Evolutionary conservation across 2,797 vertebrate species (phyloP).

Genomic region (Adelosebastes latens): DNA sequence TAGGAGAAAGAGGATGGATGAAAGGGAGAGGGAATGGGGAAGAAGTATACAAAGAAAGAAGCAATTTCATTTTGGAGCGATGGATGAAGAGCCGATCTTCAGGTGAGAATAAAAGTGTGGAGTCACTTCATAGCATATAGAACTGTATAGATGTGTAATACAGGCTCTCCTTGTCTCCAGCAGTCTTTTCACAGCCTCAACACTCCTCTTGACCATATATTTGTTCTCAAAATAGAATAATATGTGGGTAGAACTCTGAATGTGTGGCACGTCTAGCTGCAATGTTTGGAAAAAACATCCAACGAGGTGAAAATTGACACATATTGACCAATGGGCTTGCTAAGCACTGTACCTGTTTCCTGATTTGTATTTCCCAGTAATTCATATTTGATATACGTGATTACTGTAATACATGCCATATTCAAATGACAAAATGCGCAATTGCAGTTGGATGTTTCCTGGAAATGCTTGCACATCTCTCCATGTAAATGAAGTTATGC

Average conservation of each 20-base stretch:
- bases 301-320: not conserved
- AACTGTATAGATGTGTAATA: slow-evolving; percentile 5
- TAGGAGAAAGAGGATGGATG: not conserved
- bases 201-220: not conserved
- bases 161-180: not conserved
- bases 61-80: not conserved
- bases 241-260: not conserved
- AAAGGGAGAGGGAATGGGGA: not conserved
- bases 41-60: not conserved
- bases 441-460: not conserved
- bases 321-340: no score
- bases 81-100: not conserved
- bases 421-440: not conserved
- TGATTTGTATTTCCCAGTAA: not conserved
- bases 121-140: not conserved
- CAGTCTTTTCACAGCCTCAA: slow-evolving; percentile 2
- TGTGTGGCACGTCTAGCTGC: not conserved
- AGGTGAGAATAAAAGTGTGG: not conserved
- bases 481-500: slow-evolving; percentile 13
- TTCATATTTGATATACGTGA: not conserved
- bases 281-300: not conserved
- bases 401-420: not conserved
- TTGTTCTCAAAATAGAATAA: slow-evolving; percentile 18
- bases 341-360: not conserved
- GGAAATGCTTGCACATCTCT: not conserved